A percentile compares a stretch with the other conserved stretches of the same genome.
phyloP scores from a whole-genome alignment of 2,888 invertebrate species.

The Agrotis exclamationis region DNA sequence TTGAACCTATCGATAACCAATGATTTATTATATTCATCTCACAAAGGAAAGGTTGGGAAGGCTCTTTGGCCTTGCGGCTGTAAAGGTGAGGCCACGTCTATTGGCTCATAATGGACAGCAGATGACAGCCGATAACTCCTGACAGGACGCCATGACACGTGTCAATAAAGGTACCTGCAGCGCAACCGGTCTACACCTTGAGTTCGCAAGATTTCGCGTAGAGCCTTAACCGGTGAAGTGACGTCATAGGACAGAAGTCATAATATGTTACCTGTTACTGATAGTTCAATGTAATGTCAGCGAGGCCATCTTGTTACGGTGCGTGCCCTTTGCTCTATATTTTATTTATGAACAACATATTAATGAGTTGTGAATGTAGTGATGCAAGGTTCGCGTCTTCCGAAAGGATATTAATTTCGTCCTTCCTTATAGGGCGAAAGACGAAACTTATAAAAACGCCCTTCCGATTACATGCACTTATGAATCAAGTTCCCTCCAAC shows the following conservation, averaged over 20 bases:
- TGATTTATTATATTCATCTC: constrained; percentile 70
- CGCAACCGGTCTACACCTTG: constrained; percentile 54
- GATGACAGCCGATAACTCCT: constrained; percentile 85
- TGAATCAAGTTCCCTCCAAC: constrained; percentile 54
- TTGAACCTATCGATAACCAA: constrained; percentile 76
- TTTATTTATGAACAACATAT: constrained; percentile 8
- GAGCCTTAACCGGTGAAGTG: constrained; percentile 36
- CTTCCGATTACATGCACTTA: constrained; percentile 27
- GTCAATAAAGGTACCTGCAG: constrained; percentile 53
- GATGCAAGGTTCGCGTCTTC: background rate
- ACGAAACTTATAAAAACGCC: constrained; percentile 17
- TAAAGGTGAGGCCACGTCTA: constrained; percentile 82
- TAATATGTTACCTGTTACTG: constrained; percentile 31
- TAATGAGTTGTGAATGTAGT: constrained; percentile 2
- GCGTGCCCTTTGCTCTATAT: constrained; percentile 43
- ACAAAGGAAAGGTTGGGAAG: constrained; percentile 80
- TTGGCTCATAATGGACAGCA: constrained; percentile 81
- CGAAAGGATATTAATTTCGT: background rate
- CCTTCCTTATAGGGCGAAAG: constrained; percentile 3
- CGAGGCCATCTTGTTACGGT: constrained; percentile 30
- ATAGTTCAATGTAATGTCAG: constrained; percentile 49
- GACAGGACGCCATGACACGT: constrained; percentile 56
- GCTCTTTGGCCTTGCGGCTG: constrained; percentile 77
- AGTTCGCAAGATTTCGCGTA: constrained; percentile 32
- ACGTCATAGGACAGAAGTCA: constrained; percentile 38